Evolutionary conservation across 1,140 invertebrate species (phyloP).

Genomic region (Pseudoatta argentina): DNA sequence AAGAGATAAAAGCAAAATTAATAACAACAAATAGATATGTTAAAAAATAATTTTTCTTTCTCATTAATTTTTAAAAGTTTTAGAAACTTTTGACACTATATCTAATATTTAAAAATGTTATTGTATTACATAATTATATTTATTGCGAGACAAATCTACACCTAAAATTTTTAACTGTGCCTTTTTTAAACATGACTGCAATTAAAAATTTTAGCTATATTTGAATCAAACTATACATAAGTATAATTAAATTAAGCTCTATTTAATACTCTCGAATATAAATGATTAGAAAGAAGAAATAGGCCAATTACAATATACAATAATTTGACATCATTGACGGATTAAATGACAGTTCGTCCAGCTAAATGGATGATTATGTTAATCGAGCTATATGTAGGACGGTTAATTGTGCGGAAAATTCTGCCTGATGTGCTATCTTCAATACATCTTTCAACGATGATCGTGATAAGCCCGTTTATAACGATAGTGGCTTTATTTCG

Average conservation of each 20-base stretch:
- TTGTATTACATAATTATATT: background rate
- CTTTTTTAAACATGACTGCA: background rate
- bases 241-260: background rate
- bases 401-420: slow-evolving; percentile 25
- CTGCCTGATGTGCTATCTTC: background rate
- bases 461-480: slow-evolving; percentile 35
- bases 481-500: slow-evolving; percentile 19
- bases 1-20: background rate
- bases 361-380: background rate
- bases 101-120: background rate
- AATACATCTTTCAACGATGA: slow-evolving; percentile 17
- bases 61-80: background rate
- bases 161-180: background rate
- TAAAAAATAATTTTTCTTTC: background rate
- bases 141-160: background rate
- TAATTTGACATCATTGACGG: slow-evolving; percentile 24
- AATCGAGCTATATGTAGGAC: background rate
- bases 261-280: background rate
- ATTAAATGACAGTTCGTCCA: slow-evolving; percentile 10
- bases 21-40: background rate
- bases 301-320: background rate
- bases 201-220: slow-evolving; percentile 4
- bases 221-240: background rate
- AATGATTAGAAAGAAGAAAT: background rate
- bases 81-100: background rate